Conservation (phyloP, 1,140 invertebrate genomes). For the Dendrolimus kikuchii region DNA sequence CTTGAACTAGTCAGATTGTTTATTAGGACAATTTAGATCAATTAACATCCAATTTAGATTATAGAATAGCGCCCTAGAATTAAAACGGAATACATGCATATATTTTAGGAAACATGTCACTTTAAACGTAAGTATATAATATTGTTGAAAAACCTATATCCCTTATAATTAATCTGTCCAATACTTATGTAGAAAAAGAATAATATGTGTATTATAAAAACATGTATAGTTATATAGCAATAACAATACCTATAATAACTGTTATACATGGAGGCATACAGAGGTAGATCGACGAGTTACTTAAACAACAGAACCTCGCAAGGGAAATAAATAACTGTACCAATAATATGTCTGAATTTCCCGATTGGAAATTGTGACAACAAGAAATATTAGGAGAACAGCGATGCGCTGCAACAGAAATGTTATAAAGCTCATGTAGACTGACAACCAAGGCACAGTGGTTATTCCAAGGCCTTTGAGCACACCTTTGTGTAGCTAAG, state of each 20-base stretch:
- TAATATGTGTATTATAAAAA: slow-evolving; percentile 30
- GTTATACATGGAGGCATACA: slow-evolving; percentile 58
- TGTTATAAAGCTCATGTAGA: no score
- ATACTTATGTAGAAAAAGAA: slow-evolving; percentile 50
- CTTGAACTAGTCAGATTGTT: slow-evolving; percentile 53
- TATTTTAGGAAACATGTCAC: slow-evolving; percentile 36
- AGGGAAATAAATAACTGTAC: slow-evolving; percentile 2
- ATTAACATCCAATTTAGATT: slow-evolving; percentile 45
- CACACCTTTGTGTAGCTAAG: no score
- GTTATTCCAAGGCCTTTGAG: no score
- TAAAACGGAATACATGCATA: slow-evolving; percentile 48
- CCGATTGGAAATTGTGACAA: no score
- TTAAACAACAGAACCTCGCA: slow-evolving; percentile 6
- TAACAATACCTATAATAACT: slow-evolving; percentile 61
- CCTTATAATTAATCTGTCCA: slow-evolving; percentile 47
- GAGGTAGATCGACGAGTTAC: slow-evolving; percentile 62
- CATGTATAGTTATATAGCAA: slow-evolving; percentile 28
- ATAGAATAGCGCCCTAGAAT: slow-evolving; percentile 44
- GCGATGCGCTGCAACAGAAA: no score
- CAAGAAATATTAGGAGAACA: no score
- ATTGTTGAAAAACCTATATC: slow-evolving; percentile 48
- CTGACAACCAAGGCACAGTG: no score
- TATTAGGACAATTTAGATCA: slow-evolving; percentile 56
- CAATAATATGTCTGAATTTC: background rate
- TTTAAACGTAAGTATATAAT: slow-evolving; percentile 24